Conservation (phyloP, 2,113 vertebrate genomes). For the Fulica atra region DNA sequence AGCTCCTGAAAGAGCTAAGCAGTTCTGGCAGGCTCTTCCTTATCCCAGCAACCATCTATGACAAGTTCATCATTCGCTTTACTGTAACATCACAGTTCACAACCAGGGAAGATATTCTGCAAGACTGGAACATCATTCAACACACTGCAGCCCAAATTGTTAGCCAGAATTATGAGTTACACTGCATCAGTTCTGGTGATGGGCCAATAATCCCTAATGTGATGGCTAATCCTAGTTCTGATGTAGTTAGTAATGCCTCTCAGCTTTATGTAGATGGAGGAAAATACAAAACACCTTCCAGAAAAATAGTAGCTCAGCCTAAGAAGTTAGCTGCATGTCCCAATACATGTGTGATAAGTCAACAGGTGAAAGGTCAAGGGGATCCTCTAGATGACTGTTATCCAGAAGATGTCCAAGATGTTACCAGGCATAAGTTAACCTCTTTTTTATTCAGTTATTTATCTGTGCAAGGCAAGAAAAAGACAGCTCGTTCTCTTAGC, state of each 20-base stretch:
- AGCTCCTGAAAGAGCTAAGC: constrained; percentile 86
- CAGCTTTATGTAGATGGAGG: neutral
- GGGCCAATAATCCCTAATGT: neutral
- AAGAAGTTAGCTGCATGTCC: neutral
- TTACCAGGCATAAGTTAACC: constrained; percentile 69
- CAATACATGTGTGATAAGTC: neutral
- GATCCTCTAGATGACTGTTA: constrained; percentile 70
- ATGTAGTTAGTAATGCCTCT: neutral
- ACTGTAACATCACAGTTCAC: constrained; percentile 95
- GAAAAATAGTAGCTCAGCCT: constrained; percentile 69
- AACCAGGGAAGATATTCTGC: constrained; percentile 85
- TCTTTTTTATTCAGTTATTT: constrained; percentile 82
- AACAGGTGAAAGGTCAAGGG: constrained; percentile 14
- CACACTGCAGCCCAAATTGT: constrained; percentile 76
- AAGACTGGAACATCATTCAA: constrained; percentile 89
- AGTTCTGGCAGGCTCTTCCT: constrained; percentile 89
- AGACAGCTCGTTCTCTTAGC: constrained; percentile 86
- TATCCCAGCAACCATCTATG: constrained; percentile 86
- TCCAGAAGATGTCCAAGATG: constrained; percentile 54
- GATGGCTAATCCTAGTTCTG: neutral
- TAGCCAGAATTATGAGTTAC: constrained; percentile 55
- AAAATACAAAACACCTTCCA: constrained; percentile 17
- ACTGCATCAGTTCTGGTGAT: neutral
- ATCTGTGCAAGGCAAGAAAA: constrained; percentile 76
- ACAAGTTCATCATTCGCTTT: constrained; percentile 92